These are phyloP conservation scores for Ariolimax columbianus DNA, from an alignment of 2,888 invertebrate genomes.

Conservation along the genomic window DNA sequence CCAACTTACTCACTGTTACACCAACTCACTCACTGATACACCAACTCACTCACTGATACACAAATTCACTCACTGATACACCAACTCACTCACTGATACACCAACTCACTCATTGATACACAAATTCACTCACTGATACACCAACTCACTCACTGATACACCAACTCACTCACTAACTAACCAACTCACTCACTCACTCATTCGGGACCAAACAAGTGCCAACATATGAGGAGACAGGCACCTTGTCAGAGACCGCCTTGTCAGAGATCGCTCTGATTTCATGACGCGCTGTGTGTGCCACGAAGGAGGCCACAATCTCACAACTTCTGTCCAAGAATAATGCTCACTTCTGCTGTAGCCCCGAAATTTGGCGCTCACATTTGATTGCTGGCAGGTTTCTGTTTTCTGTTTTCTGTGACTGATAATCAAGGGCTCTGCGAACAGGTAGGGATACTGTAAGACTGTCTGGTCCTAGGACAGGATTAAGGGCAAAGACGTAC, in stretches of 20 bases:
- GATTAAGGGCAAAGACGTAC: no score
- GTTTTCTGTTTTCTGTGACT: neutral
- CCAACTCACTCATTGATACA: no score
- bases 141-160: no score
- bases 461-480: no score
- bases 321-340: neutral
- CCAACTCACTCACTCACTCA: neutral
- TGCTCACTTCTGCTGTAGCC: neutral
- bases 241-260: neutral
- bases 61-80: no score
- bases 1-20: no score
- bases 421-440: neutral
- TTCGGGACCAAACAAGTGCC: neutral
- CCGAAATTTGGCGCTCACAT: neutral
- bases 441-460: neutral
- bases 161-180: no score
- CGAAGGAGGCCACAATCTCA: neutral
- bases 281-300: no score
- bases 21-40: no score
- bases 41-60: no score
- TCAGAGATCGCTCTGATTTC: neutral
- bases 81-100: no score
- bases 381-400: neutral
- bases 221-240: neutral
- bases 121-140: no score